These are phyloP conservation scores for Ornithoptera alexandrae DNA, from an alignment of 2,888 invertebrate species.

Conservation along the genomic window DNA sequence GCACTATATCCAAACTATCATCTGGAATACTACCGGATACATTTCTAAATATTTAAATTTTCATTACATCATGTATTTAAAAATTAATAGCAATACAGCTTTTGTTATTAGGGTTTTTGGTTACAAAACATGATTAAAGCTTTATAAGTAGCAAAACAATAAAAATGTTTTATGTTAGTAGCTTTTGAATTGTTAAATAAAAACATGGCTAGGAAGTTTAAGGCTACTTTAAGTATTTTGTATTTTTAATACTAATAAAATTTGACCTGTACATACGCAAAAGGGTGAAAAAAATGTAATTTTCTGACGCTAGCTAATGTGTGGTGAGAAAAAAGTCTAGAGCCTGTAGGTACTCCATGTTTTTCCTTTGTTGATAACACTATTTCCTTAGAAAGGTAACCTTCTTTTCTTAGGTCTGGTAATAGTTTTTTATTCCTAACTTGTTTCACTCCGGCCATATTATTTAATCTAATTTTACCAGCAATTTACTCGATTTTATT, in stretches of 20 bases:
- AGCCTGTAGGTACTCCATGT: conserved; percentile 63
- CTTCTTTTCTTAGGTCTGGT: conserved; percentile 69
- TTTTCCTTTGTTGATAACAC: conserved; percentile 62
- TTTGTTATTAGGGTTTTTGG: neutral
- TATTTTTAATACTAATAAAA: neutral
- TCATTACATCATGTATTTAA: neutral
- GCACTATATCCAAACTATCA: conserved; percentile 84
- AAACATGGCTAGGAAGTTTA: too few species aligned
- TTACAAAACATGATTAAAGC: neutral
- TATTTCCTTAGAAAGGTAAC: conserved; percentile 61
- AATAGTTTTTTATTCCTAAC: conserved; percentile 68
- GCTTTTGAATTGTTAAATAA: too few species aligned
- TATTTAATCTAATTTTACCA: conserved; percentile 29
- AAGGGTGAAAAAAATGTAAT: conserved; percentile 67
- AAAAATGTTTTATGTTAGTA: neutral
- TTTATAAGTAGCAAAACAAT: neutral
- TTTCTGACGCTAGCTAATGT: conserved; percentile 80
- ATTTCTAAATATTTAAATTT: neutral
- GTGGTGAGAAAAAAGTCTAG: conserved; percentile 81
- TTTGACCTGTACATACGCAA: conserved; percentile 54
- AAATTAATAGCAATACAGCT: neutral
- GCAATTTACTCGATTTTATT: conserved; percentile 33
- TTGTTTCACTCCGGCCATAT: conserved; percentile 58
- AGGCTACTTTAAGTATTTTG: neutral
- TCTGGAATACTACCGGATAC: conserved; percentile 72